Percentiles rank a stretch among this genome's conserved stretches.
Evolutionary conservation across 2,797 vertebrate species (phyloP).

Genomic region (Periparus ater): DNA sequence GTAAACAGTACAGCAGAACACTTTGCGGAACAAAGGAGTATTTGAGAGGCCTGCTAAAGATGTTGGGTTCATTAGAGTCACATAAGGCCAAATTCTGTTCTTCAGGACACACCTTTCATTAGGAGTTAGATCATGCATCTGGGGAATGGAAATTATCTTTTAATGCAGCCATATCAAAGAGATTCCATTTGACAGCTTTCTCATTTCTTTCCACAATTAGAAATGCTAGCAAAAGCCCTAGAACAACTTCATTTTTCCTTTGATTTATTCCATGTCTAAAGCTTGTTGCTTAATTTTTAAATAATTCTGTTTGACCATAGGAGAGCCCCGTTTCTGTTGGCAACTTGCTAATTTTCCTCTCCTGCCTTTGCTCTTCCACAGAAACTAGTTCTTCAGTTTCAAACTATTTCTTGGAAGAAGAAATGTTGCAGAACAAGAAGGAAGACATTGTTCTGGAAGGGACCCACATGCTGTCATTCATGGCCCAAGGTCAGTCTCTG

Average conservation of each 20-base stretch:
- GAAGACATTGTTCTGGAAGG: background rate
- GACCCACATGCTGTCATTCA: background rate
- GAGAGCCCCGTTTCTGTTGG: background rate
- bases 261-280: conserved; percentile 9
- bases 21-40: conserved; percentile 38
- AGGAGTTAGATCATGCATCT: conserved; percentile 22
- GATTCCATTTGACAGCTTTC: conserved; percentile 43
- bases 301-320: background rate
- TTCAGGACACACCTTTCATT: conserved; percentile 54
- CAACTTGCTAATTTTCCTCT: background rate
- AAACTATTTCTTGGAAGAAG: background rate
- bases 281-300: background rate
- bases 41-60: conserved; percentile 37
- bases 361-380: background rate
- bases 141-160: conserved; percentile 38
- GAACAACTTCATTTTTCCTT: conserved; percentile 7
- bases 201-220: conserved; percentile 44
- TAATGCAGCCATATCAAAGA: background rate
- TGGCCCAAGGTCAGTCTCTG: background rate
- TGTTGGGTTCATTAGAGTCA: conserved; percentile 26
- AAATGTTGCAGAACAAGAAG: background rate
- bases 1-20: conserved; percentile 22
- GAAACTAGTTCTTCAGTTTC: background rate
- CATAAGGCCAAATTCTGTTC: conserved; percentile 20
- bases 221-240: conserved; percentile 16